These are phyloP conservation scores for Gadus macrocephalus DNA, from an alignment of 2,113 vertebrate genomes.

Conservation along the genomic window DNA sequence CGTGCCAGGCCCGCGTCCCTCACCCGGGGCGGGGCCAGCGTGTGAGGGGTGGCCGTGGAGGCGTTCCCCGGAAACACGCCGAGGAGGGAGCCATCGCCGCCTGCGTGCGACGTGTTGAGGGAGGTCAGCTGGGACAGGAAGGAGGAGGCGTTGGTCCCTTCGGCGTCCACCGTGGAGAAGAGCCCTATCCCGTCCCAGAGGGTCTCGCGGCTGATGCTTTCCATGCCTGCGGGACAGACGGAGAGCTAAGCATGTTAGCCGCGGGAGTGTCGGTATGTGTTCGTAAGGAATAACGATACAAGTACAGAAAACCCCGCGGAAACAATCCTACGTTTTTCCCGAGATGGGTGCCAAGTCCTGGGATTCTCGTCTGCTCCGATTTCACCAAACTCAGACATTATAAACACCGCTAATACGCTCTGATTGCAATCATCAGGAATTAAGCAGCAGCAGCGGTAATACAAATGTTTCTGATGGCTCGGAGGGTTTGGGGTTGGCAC, in stretches of 20 bases:
- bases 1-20: conserved; percentile 75
- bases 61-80: conserved; percentile 64
- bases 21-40: conserved; percentile 33
- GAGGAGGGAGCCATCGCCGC: conserved; percentile 50
- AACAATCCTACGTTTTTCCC: conserved; percentile 2
- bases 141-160: conserved; percentile 49
- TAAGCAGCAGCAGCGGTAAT: too few species aligned
- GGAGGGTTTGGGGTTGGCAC: too few species aligned
- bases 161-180: conserved; percentile 45
- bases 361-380: neutral
- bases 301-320: neutral
- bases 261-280: neutral
- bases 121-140: conserved; percentile 53
- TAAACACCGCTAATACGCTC: too few species aligned
- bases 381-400: too few species aligned
- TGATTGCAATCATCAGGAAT: too few species aligned
- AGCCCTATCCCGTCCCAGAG: conserved; percentile 63
- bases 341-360: neutral
- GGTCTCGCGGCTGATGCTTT: conserved; percentile 60
- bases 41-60: conserved; percentile 48
- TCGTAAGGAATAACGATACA: neutral
- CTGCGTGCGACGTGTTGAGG: conserved; percentile 58
- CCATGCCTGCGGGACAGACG: conserved; percentile 66
- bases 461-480: too few species aligned
- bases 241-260: conserved; percentile 10